Evolutionary conservation across 1,140 invertebrate species (phyloP).

Genomic region (Contarinia nasturtii): DNA sequence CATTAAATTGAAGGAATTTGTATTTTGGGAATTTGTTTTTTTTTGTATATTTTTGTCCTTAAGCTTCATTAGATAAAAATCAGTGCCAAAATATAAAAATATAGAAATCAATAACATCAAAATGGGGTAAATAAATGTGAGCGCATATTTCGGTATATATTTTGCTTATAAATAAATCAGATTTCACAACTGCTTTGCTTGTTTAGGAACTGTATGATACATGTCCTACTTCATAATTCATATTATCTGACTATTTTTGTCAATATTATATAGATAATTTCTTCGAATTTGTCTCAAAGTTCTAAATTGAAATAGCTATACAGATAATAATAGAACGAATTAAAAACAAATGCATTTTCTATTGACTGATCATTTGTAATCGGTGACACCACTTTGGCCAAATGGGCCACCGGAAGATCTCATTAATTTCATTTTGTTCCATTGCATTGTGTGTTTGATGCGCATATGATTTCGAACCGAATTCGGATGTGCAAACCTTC

Average conservation of each 20-base stretch:
- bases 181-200: not conserved
- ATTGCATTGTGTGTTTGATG: constrained; percentile 54
- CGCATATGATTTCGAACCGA: constrained; percentile 69
- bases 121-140: not conserved
- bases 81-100: too few relatives aligned
- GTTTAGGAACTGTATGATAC: not conserved
- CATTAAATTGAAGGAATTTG: not conserved
- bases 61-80: too few relatives aligned
- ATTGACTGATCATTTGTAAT: constrained; percentile 15
- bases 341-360: not conserved
- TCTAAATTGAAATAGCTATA: too few relatives aligned
- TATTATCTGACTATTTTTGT: not conserved
- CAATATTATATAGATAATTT: too few relatives aligned
- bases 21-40: not conserved
- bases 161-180: not conserved
- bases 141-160: too few relatives aligned
- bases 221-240: not conserved
- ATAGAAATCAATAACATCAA: not conserved
- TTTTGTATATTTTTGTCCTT: not conserved
- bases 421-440: constrained; percentile 62
- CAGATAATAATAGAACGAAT: too few relatives aligned
- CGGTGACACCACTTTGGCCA: constrained; percentile 19
- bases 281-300: too few relatives aligned
- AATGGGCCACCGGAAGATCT: constrained; percentile 44
- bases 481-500: constrained; percentile 59